Evolutionary conservation across 2,888 invertebrate genomes (phyloP).

Genomic region (Prosopocoilus inquinatus): DNA sequence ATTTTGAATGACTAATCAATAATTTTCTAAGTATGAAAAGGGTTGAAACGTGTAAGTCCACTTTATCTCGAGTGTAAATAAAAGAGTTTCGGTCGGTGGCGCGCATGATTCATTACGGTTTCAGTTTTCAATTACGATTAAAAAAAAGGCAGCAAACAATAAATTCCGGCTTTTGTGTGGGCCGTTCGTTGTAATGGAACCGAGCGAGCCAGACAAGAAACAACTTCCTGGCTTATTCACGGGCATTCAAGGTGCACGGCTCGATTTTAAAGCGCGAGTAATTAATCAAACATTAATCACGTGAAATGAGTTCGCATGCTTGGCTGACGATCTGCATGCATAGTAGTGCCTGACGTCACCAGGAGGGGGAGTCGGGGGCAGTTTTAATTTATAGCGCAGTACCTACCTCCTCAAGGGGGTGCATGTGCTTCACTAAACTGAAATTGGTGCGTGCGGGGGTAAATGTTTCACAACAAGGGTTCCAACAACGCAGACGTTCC

Average conservation of each 20-base stretch:
- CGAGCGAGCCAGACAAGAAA: slow-evolving; percentile 10
- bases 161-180: slow-evolving; percentile 5
- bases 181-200: slow-evolving; percentile 9
- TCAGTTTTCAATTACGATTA: slow-evolving; percentile 3
- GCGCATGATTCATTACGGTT: slow-evolving; percentile 3
- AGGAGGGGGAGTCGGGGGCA: slow-evolving; percentile 17
- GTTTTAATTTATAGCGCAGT: slow-evolving; percentile 23
- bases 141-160: not conserved
- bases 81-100: not conserved
- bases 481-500: not conserved
- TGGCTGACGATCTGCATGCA: slow-evolving; percentile 29
- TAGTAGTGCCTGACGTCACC: slow-evolving; percentile 28
- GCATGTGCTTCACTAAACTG: slow-evolving; percentile 21
- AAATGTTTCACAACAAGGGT: not conserved
- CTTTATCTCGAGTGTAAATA: not conserved
- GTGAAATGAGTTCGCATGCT: slow-evolving; percentile 37
- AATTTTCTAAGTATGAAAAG: too few species aligned
- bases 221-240: slow-evolving; percentile 12
- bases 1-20: too few species aligned
- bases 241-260: slow-evolving; percentile 19
- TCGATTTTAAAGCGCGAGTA: slow-evolving; percentile 33
- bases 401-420: slow-evolving; percentile 10
- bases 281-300: slow-evolving; percentile 43
- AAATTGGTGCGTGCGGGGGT: slow-evolving; percentile 22
- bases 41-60: too few species aligned